Evolutionary conservation across 2,888 invertebrate species (phyloP), one percentile per base, ranked within the genome.

Genomic region (Cataglyphis livida): DNA sequence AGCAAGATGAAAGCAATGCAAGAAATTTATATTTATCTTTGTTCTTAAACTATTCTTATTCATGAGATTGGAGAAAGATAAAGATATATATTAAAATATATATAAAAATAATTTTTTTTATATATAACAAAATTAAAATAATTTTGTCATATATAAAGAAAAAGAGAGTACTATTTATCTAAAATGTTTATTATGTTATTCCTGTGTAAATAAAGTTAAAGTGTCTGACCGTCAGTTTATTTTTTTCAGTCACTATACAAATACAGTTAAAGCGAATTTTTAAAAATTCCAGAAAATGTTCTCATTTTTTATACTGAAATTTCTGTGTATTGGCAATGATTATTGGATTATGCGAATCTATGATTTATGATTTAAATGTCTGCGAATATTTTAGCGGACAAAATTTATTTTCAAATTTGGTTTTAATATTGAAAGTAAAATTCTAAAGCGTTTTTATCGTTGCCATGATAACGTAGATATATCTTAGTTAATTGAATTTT

Each of bases 61-160:
- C 54, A 3, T 9, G 3, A n/a, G 12, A 12, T 25, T 41, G 21
- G 32, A 32, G 4, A 32, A 9, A 10, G 6, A 38, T 38, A 32
- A 9, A n/a, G 5, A n/a, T 44, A 1, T 44, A 1, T 32, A 62
- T 62, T 74, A 15, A 4, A 44, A 59, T n/a, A 57, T 38, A 41
- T 61, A 54, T n/a, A 48, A 3, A 51, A 65, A 4, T 51, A 75
- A 75, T 38, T 51, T 51, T 64, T 75, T 65, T 32, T 32, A 41
- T 12, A 41, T 41, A 25, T 25, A 25, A 25, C 25, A 25, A 25
- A 25, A 25, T 25, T 25, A 25, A 25, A 25, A 25, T 25, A 25
- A 25, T 25, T 25, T 25, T 25, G 25, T 25, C 1, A 25, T 25
- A 25, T 25, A 25, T 25, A 18, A 18, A 48, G 18, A 18, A 18